Evolutionary conservation across 2,888 invertebrate species (phyloP).

Genomic region (Blera fallax): DNA sequence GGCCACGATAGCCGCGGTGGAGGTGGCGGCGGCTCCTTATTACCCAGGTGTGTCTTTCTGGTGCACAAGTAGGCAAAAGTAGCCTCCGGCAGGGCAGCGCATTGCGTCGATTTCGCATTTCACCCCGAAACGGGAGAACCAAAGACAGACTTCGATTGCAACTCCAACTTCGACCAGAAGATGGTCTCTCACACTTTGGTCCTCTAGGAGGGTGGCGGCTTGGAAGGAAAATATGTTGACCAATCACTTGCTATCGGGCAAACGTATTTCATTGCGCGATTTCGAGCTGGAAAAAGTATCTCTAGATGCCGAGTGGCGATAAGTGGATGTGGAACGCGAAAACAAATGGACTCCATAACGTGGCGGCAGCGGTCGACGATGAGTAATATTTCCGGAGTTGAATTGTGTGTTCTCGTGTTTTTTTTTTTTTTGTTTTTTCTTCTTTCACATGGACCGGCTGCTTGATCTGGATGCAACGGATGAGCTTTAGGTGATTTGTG

Average conservation of each 20-base stretch:
- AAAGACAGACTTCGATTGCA: slow-evolving; percentile 35
- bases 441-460: slow-evolving; percentile 46
- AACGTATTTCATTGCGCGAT: slow-evolving; percentile 77
- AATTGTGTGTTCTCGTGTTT: slow-evolving; percentile 8
- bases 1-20: too few relatives aligned
- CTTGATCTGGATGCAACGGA: slow-evolving; percentile 60
- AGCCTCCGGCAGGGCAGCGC: slow-evolving; percentile 49
- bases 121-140: slow-evolving; percentile 35
- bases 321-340: slow-evolving; percentile 71
- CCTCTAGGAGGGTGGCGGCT: background rate
- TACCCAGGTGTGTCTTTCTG: slow-evolving; percentile 67
- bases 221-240: slow-evolving; percentile 74
- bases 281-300: slow-evolving; percentile 49
- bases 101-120: slow-evolving; percentile 63
- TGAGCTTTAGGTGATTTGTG: slow-evolving; percentile 64
- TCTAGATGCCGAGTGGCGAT: slow-evolving; percentile 70
- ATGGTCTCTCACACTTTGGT: slow-evolving; percentile 29
- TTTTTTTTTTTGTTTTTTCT: background rate
- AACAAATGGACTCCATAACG: slow-evolving; percentile 68
- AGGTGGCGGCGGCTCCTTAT: slow-evolving; percentile 30
- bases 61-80: slow-evolving; percentile 47
- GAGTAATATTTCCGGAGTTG: slow-evolving; percentile 71
- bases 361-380: slow-evolving; percentile 41
- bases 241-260: slow-evolving; percentile 78
- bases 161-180: slow-evolving; percentile 36